phyloP scores from a whole-genome alignment of 1,140 invertebrate species.

The Zaprionus ghesquierei region DNA sequence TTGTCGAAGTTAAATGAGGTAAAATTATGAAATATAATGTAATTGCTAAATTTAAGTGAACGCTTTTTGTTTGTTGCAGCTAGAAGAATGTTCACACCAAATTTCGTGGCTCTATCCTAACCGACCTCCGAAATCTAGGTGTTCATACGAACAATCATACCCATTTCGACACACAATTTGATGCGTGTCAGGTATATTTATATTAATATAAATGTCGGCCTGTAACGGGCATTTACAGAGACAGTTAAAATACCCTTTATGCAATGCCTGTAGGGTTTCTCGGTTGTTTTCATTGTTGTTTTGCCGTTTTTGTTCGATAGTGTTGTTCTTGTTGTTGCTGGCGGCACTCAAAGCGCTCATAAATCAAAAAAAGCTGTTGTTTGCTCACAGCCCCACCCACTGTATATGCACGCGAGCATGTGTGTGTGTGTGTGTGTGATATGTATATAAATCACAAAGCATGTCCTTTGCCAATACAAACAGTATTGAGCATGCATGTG shows the following conservation, averaged over 20 bases:
- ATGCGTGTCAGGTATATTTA: neutral
- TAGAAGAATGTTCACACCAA: neutral
- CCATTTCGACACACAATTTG: neutral
- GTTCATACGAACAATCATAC: neutral
- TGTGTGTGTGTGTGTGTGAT: constrained; percentile 55
- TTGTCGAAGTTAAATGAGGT: too few species aligned
- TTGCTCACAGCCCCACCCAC: constrained; percentile 29
- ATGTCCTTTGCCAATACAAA: constrained; percentile 81
- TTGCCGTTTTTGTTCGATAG: constrained; percentile 40
- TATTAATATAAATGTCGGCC: neutral
- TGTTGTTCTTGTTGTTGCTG: constrained; percentile 27
- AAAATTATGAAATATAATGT: too few species aligned
- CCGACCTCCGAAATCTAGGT: neutral
- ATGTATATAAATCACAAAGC: constrained; percentile 80
- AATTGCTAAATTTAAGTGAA: too few species aligned
- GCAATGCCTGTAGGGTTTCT: constrained; percentile 51
- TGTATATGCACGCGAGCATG: constrained; percentile 5
- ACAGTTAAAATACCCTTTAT: constrained; percentile 54
- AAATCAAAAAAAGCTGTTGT: constrained; percentile 71
- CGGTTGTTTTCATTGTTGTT: constrained; percentile 43
- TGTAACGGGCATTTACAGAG: neutral
- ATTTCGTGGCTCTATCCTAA: neutral
- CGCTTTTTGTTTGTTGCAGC: too few species aligned
- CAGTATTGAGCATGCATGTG: constrained; percentile 81
- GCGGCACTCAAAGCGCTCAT: constrained; percentile 75